phyloP scores from a whole-genome alignment of 2,797 vertebrate genomes.

The Bucorvus abyssinicus region DNA sequence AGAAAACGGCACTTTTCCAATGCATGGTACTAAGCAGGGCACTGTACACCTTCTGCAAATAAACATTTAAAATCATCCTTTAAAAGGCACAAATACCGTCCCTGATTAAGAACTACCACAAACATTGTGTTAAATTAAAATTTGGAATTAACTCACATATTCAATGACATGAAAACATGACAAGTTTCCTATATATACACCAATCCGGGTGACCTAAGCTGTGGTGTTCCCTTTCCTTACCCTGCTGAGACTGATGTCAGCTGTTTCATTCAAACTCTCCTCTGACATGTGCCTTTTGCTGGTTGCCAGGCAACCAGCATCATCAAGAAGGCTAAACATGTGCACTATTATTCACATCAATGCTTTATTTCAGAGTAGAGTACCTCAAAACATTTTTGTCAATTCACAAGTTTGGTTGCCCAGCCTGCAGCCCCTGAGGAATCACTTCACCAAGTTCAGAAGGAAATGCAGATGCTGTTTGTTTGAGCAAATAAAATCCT shows the following conservation, averaged over 20 bases:
- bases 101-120: neutral
- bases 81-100: neutral
- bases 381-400: neutral
- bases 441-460: neutral
- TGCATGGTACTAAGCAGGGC: neutral
- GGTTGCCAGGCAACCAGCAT: conserved; percentile 45
- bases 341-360: neutral
- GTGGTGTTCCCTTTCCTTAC: neutral
- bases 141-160: conserved; percentile 12
- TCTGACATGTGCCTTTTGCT: conserved; percentile 34
- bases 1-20: neutral
- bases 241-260: conserved; percentile 44
- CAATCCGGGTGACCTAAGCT: conserved; percentile 3
- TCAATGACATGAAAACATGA: neutral
- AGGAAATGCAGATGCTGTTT: neutral
- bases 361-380: conserved; percentile 7
- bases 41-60: neutral
- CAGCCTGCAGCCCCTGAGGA: neutral
- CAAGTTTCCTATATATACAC: neutral
- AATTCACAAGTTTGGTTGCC: neutral
- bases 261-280: conserved; percentile 21
- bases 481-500: neutral
- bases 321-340: neutral
- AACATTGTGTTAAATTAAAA: neutral
- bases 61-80: neutral